phyloP scores from a whole-genome alignment of 2,888 invertebrate genomes.

The Octodonta nipae region DNA sequence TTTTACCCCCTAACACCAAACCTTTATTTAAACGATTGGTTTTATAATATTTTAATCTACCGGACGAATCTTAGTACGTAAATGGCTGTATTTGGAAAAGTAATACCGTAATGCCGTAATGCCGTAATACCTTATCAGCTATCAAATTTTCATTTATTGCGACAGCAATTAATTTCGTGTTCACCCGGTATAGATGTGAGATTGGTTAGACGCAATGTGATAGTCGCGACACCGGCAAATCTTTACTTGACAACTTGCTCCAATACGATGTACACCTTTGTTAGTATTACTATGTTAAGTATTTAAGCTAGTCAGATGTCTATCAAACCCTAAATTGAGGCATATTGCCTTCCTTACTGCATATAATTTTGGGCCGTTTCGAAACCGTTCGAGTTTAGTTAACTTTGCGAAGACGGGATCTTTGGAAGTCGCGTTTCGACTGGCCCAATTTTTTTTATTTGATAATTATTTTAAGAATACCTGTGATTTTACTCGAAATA shows the following conservation, averaged over 20 bases:
- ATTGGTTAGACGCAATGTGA: too few relatives aligned
- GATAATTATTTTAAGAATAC: slow-evolving; percentile 11
- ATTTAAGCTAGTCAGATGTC: slow-evolving; percentile 27
- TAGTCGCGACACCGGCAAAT: slow-evolving; percentile 8
- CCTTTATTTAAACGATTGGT: too few relatives aligned
- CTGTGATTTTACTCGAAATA: slow-evolving; percentile 13
- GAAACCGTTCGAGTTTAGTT: not conserved
- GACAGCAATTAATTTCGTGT: too few relatives aligned
- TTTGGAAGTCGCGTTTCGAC: too few relatives aligned
- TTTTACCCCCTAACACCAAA: too few relatives aligned
- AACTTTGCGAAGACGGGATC: not conserved
- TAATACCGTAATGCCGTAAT: too few relatives aligned
- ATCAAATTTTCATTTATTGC: too few relatives aligned
- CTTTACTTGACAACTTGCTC: slow-evolving; percentile 30
- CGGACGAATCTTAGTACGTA: too few relatives aligned
- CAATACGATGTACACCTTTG: slow-evolving; percentile 25
- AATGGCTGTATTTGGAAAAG: too few relatives aligned
- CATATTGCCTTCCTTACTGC: slow-evolving; percentile 3
- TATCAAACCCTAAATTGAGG: slow-evolving; percentile 3
- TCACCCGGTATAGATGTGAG: too few relatives aligned
- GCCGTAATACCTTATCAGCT: too few relatives aligned
- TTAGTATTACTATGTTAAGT: slow-evolving; percentile 31
- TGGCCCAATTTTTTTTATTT: slow-evolving; percentile 7
- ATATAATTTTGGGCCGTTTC: not conserved
- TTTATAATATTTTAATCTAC: too few relatives aligned